A percentile compares a stretch with the other conserved stretches of the same genome.
These are phyloP conservation scores for Aurelia sp. DNA, from an alignment of 30 jellyfish, hydroid and myxozoan species.

Conservation along the genomic window DNA sequence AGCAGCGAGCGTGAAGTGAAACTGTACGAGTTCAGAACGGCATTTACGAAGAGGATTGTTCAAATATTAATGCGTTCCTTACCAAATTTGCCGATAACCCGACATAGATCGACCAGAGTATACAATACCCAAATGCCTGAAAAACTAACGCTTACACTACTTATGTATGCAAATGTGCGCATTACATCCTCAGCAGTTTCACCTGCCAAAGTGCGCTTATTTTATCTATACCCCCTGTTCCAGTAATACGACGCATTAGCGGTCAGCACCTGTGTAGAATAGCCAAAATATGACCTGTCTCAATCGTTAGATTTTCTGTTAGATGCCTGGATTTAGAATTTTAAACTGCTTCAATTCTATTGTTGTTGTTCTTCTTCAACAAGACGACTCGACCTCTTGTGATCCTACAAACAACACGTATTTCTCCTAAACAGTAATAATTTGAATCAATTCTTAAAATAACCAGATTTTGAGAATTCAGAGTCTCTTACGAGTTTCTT, in stretches of 20 bases:
- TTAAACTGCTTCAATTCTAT: constrained; percentile 1
- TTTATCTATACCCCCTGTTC: constrained; percentile 43
- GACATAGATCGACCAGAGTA: neutral
- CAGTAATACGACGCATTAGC: constrained; percentile 7
- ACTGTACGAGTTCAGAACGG: neutral
- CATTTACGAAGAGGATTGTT: constrained; percentile 1
- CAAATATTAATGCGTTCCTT: constrained; percentile 2
- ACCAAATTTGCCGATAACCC: neutral
- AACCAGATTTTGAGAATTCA: no score
- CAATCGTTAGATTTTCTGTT: neutral
- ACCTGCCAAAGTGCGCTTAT: constrained; percentile 41
- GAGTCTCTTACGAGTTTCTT: no score
- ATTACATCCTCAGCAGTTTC: constrained; percentile 9
- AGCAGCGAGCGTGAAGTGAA: no score
- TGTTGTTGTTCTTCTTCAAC: no score
- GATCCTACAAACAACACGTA: no score
- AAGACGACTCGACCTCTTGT: no score
- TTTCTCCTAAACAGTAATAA: no score
- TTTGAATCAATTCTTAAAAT: no score
- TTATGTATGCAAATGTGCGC: constrained; percentile 7
- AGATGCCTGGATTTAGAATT: constrained; percentile 35
- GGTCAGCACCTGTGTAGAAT: constrained; percentile 62
- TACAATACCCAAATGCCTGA: constrained; percentile 1
- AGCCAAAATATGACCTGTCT: constrained; percentile 65
- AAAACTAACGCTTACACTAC: neutral